Conservation (phyloP, 2,888 invertebrate species). For the Papilio elwesi region DNA sequence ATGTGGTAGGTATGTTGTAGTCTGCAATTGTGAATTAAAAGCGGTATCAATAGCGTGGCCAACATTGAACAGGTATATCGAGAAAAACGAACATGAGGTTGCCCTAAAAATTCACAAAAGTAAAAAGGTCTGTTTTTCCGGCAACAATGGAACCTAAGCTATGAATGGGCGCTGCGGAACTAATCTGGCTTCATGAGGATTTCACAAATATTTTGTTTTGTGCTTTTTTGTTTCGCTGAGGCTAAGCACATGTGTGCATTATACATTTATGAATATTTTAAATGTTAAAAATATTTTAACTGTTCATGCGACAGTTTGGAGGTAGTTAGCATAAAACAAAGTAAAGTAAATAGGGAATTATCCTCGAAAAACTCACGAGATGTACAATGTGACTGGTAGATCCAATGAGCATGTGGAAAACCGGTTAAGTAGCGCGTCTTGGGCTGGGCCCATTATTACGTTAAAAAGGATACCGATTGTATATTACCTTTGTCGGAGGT, state of each 20-base stretch:
- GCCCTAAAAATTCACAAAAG: slow-evolving; percentile 34
- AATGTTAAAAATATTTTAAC: slow-evolving; percentile 8
- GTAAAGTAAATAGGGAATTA: background rate
- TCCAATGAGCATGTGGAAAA: background rate
- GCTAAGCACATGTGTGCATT: slow-evolving; percentile 9
- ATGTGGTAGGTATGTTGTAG: background rate
- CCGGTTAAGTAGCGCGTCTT: background rate
- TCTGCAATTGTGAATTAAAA: slow-evolving; percentile 17
- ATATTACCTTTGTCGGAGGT: no score
- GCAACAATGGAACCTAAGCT: slow-evolving; percentile 37
- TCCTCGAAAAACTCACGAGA: background rate
- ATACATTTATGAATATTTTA: slow-evolving; percentile 10
- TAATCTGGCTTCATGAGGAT: slow-evolving; percentile 39
- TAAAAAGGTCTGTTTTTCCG: slow-evolving; percentile 33
- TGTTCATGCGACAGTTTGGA: background rate
- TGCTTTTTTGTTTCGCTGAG: slow-evolving; percentile 23
- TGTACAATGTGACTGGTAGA: background rate
- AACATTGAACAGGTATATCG: slow-evolving; percentile 6
- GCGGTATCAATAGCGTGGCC: slow-evolving; percentile 2
- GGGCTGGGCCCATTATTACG: background rate
- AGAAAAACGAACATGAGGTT: slow-evolving; percentile 25
- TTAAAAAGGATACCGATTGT: no score
- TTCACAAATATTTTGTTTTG: slow-evolving; percentile 35
- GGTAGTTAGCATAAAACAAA: slow-evolving; percentile 1
- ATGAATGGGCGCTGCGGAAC: slow-evolving; percentile 34